Evolutionary conservation across 2,113 vertebrate species (phyloP), one percentile per base, ranked within the genome.

Genomic region (Cavia aperea): DNA sequence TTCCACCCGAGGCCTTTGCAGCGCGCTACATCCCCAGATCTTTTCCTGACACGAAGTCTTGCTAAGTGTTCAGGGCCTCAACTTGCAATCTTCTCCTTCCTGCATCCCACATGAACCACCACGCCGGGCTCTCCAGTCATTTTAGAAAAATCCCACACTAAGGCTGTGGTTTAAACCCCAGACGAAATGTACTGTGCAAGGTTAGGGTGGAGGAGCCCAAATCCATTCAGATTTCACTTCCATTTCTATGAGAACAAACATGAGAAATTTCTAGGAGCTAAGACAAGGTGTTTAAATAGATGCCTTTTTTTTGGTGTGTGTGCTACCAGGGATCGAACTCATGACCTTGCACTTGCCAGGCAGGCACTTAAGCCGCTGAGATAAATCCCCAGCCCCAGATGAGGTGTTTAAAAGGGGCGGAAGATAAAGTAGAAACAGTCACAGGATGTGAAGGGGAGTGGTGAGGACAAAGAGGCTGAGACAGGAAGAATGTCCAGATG

Each of bases 191-290:
- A 23, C 63, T 56, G 77, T 18, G 29, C 43, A 49, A 33, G 33
- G 60, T 2, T 0, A 3, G 12, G 8, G 58, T 9, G 4, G 31
- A 4, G 36, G 7, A 62, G 46, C 66, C 10, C 60, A 36, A 51
- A 21, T 46, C n/a, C 13, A 33, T 6, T 36, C 49, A 43, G 19
- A 65, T 60, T 68, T 86, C n/a, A 86, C 39, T 86, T 58, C 46
- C 36, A 72, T 43, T 82, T 86, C 72, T 73, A 23, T 23, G 33
- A 29, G 24, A 91, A 70, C 29, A 31, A 73, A 73, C 23, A 63
- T 0, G 33, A 14, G 7, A 65, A 60, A 65, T 77, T 75, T 23
- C 21, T 89, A 60, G 14, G 14, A 21, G 81, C 49, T 60, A 24
- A 54, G 14, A 51, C 13, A 19, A 49, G 54, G 51, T 54, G 51